Percentiles rank a stretch among this genome's conserved stretches.
These are phyloP conservation scores for Dione juno DNA, from an alignment of 2,888 invertebrate species.

Conservation along the genomic window DNA sequence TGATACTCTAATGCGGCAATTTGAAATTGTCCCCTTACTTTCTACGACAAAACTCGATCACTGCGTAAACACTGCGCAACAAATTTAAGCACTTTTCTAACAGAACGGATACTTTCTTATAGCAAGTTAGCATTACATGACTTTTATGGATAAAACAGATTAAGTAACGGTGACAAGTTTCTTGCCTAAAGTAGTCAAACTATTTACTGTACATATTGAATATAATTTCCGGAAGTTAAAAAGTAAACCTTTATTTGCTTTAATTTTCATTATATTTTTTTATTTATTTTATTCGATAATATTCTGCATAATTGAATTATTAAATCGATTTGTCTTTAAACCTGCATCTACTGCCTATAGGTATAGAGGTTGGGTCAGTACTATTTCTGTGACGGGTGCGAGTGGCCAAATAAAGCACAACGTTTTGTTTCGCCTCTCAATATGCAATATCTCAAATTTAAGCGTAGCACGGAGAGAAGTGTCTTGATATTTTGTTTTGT, in stretches of 20 bases:
- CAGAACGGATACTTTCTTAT: conserved; percentile 44
- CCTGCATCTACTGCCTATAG: too few species aligned
- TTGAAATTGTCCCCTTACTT: conserved; percentile 39
- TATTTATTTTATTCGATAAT: too few species aligned
- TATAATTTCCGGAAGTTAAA: background rate
- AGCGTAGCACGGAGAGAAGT: too few species aligned
- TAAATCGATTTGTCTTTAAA: too few species aligned
- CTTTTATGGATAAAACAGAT: conserved; percentile 33
- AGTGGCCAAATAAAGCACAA: too few species aligned
- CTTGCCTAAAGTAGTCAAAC: conserved; percentile 17
- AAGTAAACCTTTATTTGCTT: conserved; percentile 1
- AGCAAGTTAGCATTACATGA: conserved; percentile 34
- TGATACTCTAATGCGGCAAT: conserved; percentile 40
- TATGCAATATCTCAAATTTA: too few species aligned
- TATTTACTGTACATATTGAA: conserved; percentile 19
- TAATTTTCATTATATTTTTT: background rate
- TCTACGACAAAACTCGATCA: conserved; percentile 36
- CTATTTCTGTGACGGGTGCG: too few species aligned
- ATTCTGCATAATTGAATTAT: too few species aligned
- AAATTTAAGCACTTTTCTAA: conserved; percentile 44
- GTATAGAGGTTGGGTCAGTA: too few species aligned
- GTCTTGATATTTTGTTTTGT: too few species aligned
- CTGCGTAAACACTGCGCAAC: conserved; percentile 33
- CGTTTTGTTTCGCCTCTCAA: too few species aligned
- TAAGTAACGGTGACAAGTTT: conserved; percentile 29